A percentile compares a stretch with the other conserved stretches of the same genome.
Evolutionary conservation across 2,113 vertebrate genomes (phyloP).

Genomic region (Nothocercus nigrocapillus): DNA sequence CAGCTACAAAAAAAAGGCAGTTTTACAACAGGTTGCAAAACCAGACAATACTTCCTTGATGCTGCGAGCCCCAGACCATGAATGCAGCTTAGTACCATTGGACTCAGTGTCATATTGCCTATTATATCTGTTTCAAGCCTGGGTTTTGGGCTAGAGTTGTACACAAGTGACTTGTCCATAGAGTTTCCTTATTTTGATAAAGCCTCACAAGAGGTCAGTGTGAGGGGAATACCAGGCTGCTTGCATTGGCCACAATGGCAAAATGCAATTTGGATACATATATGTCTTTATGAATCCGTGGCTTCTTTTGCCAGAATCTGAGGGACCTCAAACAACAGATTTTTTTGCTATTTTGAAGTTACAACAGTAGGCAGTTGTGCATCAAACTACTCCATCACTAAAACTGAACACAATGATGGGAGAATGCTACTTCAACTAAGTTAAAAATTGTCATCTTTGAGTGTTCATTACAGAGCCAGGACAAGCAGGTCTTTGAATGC

Average conservation of each 20-base stretch:
- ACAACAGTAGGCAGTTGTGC: neutral
- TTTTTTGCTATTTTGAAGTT: neutral
- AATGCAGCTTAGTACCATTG: neutral
- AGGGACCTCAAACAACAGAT: neutral
- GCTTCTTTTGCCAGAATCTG: neutral
- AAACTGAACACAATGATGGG: neutral
- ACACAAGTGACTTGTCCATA: neutral
- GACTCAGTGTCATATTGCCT: neutral
- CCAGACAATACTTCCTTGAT: neutral
- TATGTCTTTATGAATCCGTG: neutral
- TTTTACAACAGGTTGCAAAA: neutral
- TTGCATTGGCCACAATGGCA: neutral
- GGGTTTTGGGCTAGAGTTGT: neutral
- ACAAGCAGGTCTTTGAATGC: rapidly evolving
- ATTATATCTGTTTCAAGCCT: neutral
- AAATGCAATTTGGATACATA: neutral
- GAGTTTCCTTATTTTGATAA: neutral
- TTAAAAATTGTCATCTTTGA: neutral
- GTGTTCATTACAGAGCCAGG: no score
- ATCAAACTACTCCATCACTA: neutral
- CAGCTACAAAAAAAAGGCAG: neutral
- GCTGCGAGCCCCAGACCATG: neutral
- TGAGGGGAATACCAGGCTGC: neutral
- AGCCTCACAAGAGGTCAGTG: neutral
- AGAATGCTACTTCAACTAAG: neutral